Percentiles rank a stretch among this genome's conserved stretches.
Conservation (phyloP, 2,113 vertebrate species). For the Butorides virescens region DNA sequence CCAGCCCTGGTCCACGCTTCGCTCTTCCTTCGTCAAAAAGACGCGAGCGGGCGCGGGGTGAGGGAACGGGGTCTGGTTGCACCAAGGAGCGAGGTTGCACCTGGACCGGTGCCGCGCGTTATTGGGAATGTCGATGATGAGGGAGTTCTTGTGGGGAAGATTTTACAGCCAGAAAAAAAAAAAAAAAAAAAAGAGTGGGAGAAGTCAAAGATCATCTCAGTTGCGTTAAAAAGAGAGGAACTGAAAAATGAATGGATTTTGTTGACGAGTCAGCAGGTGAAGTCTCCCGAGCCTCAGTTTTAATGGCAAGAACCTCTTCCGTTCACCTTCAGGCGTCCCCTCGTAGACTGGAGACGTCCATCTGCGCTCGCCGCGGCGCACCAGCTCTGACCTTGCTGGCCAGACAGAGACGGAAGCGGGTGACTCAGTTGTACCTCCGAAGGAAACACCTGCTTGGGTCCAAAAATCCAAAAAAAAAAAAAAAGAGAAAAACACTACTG, state of each 20-base stretch:
- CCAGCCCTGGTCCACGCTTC: fast-evolving
- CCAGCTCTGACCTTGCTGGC: background rate
- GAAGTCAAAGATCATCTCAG: background rate
- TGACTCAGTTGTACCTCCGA: background rate
- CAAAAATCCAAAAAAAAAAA: too few species aligned
- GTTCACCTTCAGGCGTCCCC: background rate
- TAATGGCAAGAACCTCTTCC: background rate
- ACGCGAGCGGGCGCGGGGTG: background rate
- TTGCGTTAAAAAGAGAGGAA: background rate
- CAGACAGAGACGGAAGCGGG: background rate
- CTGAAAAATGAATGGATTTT: background rate
- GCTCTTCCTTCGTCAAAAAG: fast-evolving
- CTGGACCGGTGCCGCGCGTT: fast-evolving
- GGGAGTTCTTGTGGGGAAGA: background rate
- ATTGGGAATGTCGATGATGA: fast-evolving
- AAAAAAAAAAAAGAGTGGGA: background rate
- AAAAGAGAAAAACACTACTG: background rate
- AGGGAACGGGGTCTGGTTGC: background rate
- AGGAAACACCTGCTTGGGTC: background rate
- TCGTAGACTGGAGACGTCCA: background rate
- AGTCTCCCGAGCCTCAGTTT: background rate
- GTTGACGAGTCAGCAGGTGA: background rate
- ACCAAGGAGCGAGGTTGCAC: background rate
- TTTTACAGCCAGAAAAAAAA: background rate
- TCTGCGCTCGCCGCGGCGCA: too few species aligned